phyloP scores from a whole-genome alignment of 2,888 invertebrate genomes.

The Chymomyza procnemis region DNA sequence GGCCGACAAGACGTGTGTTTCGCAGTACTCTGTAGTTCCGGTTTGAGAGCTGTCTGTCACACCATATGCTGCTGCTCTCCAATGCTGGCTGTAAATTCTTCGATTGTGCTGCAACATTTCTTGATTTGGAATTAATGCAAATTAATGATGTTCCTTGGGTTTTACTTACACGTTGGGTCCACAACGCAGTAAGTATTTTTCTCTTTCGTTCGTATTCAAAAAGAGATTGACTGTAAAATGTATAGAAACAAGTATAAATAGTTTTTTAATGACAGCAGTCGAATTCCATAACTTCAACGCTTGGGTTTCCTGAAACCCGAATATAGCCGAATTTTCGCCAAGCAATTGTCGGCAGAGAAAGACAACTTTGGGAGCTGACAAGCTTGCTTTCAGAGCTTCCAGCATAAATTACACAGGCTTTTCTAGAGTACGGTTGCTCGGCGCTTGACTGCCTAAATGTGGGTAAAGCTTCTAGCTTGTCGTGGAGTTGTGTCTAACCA shows the following conservation, averaged over 20 bases:
- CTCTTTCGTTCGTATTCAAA: not conserved
- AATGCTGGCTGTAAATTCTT: constrained; percentile 55
- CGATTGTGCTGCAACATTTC: constrained; percentile 59
- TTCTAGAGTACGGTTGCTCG: no score
- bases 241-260: constrained; percentile 48
- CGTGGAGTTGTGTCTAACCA: no score
- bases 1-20: constrained; percentile 61
- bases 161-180: not conserved
- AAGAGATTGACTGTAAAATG: constrained; percentile 8
- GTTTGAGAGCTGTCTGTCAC: constrained; percentile 40
- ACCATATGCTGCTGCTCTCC: constrained; percentile 65
- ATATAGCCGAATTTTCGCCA: no score
- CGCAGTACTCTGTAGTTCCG: constrained; percentile 19
- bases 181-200: not conserved
- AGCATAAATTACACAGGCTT: no score
- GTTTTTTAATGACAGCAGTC: constrained; percentile 55
- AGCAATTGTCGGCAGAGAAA: no score
- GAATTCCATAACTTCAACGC: not conserved
- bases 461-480: no score
- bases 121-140: constrained; percentile 79
- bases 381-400: no score
- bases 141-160: constrained; percentile 73
- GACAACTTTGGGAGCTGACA: no score
- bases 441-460: no score
- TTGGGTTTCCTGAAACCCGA: no score